These are phyloP conservation scores for Etheostoma perlongum DNA, from an alignment of 2,797 vertebrate species.

Conservation along the genomic window DNA sequence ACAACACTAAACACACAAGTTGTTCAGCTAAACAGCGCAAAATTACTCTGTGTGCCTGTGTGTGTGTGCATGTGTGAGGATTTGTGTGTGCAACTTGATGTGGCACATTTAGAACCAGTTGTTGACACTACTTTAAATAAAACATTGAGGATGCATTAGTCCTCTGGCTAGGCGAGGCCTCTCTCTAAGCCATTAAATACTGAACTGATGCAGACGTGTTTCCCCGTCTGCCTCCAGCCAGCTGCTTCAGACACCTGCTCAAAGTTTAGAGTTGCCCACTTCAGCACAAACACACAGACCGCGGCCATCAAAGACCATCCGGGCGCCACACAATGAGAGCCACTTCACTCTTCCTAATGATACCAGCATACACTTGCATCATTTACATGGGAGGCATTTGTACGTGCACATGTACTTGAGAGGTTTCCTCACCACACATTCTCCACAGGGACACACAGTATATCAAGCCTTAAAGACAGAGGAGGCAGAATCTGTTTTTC, in stretches of 20 bases:
- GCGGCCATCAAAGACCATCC: conserved; percentile 75
- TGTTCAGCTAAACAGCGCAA: conserved; percentile 78
- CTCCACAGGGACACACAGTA: conserved; percentile 14
- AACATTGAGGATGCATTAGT: conserved; percentile 80
- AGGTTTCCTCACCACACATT: conserved; percentile 38
- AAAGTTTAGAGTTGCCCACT: conserved; percentile 79
- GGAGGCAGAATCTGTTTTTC: conserved; percentile 35
- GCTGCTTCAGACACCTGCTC: conserved; percentile 85
- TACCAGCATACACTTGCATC: conserved; percentile 78
- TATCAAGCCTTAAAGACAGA: conserved; percentile 26
- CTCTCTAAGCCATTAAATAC: conserved; percentile 73
- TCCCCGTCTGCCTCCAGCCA: conserved; percentile 74
- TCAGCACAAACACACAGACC: conserved; percentile 71
- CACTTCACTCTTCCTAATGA: conserved; percentile 80
- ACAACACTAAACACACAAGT: conserved; percentile 83
- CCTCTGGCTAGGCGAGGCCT: conserved; percentile 65
- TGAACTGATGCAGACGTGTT: conserved; percentile 78
- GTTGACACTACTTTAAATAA: conserved; percentile 77
- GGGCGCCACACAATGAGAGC: conserved; percentile 76
- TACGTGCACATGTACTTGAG: conserved; percentile 28
- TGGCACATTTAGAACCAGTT: conserved; percentile 55
- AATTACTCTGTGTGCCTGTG: conserved; percentile 51
- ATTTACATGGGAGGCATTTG: conserved; percentile 63
- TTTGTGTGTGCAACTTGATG: conserved; percentile 53
- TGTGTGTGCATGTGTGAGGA: conserved; percentile 16